Conservation (phyloP, 1,140 invertebrate species). For the Drosophila chauvacae region DNA sequence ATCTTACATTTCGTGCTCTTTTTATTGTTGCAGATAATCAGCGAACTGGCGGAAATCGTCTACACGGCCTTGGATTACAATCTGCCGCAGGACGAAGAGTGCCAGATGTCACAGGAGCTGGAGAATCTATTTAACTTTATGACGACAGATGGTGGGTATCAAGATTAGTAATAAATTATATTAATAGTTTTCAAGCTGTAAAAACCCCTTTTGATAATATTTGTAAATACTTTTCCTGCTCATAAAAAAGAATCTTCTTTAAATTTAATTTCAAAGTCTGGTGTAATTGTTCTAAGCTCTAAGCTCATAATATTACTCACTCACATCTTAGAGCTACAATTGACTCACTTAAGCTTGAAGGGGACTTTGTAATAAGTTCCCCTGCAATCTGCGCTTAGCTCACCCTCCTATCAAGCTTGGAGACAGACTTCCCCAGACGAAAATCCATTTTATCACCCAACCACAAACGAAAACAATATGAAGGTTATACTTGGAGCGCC, state of each 20-base stretch:
- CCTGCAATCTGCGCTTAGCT: neutral
- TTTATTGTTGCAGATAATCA: slow-evolving; percentile 89
- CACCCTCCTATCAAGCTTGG: neutral
- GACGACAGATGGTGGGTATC: slow-evolving; percentile 88
- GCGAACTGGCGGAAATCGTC: slow-evolving; percentile 92
- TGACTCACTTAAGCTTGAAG: slow-evolving; percentile 5
- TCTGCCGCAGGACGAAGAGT: slow-evolving; percentile 92
- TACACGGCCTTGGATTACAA: slow-evolving; percentile 96
- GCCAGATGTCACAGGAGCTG: slow-evolving; percentile 92
- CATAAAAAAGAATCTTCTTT: neutral
- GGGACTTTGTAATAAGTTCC: slow-evolving; percentile 4
- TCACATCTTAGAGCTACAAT: neutral
- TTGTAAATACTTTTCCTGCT: neutral
- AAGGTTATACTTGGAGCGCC: slow-evolving; percentile 16
- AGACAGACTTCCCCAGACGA: neutral
- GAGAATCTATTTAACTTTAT: slow-evolving; percentile 94
- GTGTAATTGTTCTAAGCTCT: neutral
- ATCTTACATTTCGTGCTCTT: slow-evolving; percentile 5
- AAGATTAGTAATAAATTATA: no score
- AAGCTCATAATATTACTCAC: neutral
- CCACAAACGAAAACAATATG: slow-evolving; percentile 1
- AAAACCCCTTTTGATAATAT: no score
- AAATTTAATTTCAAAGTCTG: neutral
- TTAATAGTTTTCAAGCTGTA: no score
- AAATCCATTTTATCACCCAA: slow-evolving; percentile 17